Conservation (phyloP, 2,888 invertebrate species). For the Oscheius myriophilus region DNA sequence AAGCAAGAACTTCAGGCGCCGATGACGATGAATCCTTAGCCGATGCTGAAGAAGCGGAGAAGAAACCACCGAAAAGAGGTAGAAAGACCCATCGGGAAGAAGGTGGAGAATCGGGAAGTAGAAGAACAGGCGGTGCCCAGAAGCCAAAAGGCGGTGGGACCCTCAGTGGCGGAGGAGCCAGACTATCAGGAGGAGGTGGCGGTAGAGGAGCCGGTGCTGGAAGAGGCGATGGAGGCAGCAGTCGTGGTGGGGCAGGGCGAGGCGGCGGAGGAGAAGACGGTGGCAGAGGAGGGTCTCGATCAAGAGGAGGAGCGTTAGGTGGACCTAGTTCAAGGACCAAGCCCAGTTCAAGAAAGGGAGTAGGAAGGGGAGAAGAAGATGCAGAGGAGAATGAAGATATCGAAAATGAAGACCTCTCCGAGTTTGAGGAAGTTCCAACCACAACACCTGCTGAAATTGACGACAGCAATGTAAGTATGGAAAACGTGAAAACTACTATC, state of each 20-base stretch:
- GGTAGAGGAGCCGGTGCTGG: not conserved
- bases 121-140: not conserved
- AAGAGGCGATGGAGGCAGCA: not conserved
- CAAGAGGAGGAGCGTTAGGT: not conserved
- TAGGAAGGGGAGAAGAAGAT: not conserved
- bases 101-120: not conserved
- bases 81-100: slow-evolving; percentile 1
- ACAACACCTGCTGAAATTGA: not conserved
- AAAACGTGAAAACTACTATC: too few species aligned
- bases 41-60: not conserved
- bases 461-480: slow-evolving; percentile 10
- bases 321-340: not conserved
- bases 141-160: not conserved
- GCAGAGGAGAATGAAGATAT: slow-evolving; percentile 5
- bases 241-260: not conserved
- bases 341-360: not conserved
- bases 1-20: too few species aligned
- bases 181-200: not conserved
- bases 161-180: not conserved
- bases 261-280: not conserved
- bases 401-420: slow-evolving; percentile 1
- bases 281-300: not conserved
- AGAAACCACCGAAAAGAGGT: not conserved
- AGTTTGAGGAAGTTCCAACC: not conserved
- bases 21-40: not conserved